Evolutionary conservation across 2,888 invertebrate species (phyloP), one percentile per base, ranked within the genome.

Genomic region (Catocala sponsa): DNA sequence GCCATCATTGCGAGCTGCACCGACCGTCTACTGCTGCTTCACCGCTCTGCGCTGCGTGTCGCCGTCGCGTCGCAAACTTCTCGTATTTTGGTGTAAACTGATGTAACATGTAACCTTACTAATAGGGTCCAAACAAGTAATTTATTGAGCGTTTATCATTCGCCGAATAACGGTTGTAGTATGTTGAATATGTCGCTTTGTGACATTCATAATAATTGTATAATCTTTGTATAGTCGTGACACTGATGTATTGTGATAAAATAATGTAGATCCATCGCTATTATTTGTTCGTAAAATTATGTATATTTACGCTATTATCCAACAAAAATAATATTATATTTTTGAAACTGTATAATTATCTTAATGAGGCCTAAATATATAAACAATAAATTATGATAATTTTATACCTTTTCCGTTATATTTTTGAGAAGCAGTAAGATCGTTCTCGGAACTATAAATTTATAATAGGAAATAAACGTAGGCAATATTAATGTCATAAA

Each of bases 391-490:
- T 78, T 78, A 76, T 72, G 66, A 58, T 72, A 70, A 73, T 68
- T 78, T 80, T 77, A 80, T 79, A 78, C 68, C 63, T 59, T 72
- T 70, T 76, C 76, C 74, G 76, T 83, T 81, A 80, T 77, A 81
- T 70, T 80, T 83, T 82, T 83, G 83, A 84, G 80, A 81, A 70
- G 68, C 70, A 78, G 79, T 75, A 63, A 79, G 71, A 80, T 79
- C 79, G 80, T 82, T 85, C 79, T 81, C 73, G 73, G 67, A 80
- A 70, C 84, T 72, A 84, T 85, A 81, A 82, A 85, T 80, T 78
- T 75, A 74, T 79, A 81, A 81, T 81, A 83, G 81, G 82, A 81
- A 82, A 84, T 81, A 81, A 80, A 83, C 80, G 81, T 82, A 82
- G 80, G 81, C 74, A 82, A 76, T 83, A 82, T 77, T 79, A 74